These are phyloP conservation scores for Sturmia bella DNA, from an alignment of 2,888 invertebrate species.

Conservation along the genomic window DNA sequence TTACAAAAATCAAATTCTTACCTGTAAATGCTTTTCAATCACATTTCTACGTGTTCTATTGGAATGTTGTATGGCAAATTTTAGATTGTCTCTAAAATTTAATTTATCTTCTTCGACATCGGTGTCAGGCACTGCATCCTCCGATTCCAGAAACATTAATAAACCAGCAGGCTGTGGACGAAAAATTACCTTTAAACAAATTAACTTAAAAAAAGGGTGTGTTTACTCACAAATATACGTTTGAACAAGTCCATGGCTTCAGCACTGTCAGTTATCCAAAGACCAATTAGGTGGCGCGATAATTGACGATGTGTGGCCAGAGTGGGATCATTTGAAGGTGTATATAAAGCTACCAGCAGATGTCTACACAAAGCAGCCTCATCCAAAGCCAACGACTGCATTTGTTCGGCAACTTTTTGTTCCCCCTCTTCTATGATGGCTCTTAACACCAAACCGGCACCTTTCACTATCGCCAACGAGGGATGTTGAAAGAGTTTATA, in stretches of 20 bases:
- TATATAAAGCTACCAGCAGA: slow-evolving; percentile 93
- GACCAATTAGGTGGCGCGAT: slow-evolving; percentile 94
- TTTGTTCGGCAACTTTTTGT: slow-evolving; percentile 93
- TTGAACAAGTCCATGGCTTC: slow-evolving; percentile 93
- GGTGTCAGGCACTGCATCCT: slow-evolving; percentile 86
- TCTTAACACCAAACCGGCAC: slow-evolving; percentile 97
- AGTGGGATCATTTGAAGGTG: slow-evolving; percentile 89
- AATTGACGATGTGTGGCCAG: slow-evolving; percentile 94
- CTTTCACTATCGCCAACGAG: slow-evolving; percentile 98
- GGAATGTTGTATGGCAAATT: slow-evolving; percentile 92
- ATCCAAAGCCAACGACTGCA: slow-evolving; percentile 97
- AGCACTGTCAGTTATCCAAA: slow-evolving; percentile 98
- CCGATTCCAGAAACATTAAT: slow-evolving; percentile 92
- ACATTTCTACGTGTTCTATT: slow-evolving; percentile 87
- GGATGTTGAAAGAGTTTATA: slow-evolving; percentile 94
- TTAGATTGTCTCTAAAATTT: slow-evolving; percentile 95
- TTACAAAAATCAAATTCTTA: slow-evolving; percentile 72
- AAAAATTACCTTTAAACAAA: not conserved
- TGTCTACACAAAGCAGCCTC: slow-evolving; percentile 98
- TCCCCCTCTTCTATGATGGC: slow-evolving; percentile 99
- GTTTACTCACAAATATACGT: slow-evolving; percentile 89
- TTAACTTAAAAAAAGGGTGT: not conserved
- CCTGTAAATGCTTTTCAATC: slow-evolving; percentile 92
- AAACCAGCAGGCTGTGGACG: slow-evolving; percentile 92
- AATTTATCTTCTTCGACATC: slow-evolving; percentile 87